Conservation (phyloP, 2,888 invertebrate genomes). For the Hetaerina titia region DNA sequence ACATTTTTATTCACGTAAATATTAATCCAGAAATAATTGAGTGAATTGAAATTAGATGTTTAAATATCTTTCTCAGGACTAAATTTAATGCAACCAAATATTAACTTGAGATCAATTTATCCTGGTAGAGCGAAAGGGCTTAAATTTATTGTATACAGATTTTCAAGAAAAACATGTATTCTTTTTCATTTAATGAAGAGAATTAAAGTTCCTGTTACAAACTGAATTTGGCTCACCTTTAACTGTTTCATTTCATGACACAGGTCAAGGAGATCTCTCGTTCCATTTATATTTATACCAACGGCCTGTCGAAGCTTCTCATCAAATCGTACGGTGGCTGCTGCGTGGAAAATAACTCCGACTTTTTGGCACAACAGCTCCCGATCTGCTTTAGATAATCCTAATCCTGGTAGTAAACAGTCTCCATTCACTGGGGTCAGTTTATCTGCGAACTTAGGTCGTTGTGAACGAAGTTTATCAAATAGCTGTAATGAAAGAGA, state of each 20-base stretch:
- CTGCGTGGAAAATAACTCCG: constrained; percentile 89
- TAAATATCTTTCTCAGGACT: too few species aligned
- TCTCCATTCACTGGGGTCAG: constrained; percentile 85
- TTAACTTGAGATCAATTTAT: too few species aligned
- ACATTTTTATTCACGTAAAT: too few species aligned
- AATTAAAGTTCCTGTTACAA: neutral
- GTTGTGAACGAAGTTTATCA: constrained; percentile 78
- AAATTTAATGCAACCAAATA: too few species aligned
- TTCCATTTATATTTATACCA: constrained; percentile 88
- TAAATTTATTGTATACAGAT: too few species aligned
- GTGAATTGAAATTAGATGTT: too few species aligned
- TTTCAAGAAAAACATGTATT: too few species aligned
- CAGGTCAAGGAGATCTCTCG: constrained; percentile 86
- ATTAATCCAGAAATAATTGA: too few species aligned
- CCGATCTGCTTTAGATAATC: constrained; percentile 82
- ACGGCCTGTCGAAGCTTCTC: constrained; percentile 89
- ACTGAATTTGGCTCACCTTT: constrained; percentile 78
- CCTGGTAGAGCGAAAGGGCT: too few species aligned
- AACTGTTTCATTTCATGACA: constrained; percentile 85
- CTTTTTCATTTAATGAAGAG: too few species aligned
- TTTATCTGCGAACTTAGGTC: constrained; percentile 83
- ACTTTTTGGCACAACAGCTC: constrained; percentile 83
- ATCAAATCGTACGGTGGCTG: constrained; percentile 95
- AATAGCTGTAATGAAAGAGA: constrained; percentile 77
- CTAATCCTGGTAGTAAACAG: constrained; percentile 83